These are phyloP conservation scores for Sebastes miniatus DNA, from an alignment of 2,797 vertebrate species.

Conservation along the genomic window DNA sequence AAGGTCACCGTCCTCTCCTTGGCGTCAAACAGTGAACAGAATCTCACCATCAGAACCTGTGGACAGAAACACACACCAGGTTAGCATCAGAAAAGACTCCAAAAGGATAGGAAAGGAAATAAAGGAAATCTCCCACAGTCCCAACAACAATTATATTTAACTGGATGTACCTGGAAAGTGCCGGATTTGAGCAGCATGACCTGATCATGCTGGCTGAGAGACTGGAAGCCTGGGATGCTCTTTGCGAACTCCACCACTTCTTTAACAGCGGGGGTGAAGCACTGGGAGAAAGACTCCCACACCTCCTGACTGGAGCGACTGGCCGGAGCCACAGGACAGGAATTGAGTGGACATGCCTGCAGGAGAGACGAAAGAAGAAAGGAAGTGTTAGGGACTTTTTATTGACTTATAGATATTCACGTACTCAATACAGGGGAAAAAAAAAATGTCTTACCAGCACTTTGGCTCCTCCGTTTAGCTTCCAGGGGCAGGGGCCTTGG, in stretches of 20 bases:
- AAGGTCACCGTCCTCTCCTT: slow-evolving; percentile 83
- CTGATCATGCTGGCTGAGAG: slow-evolving; percentile 83
- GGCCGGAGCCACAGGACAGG: slow-evolving; percentile 79
- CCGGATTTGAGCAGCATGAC: slow-evolving; percentile 87
- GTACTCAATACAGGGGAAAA: background rate
- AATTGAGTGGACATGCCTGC: slow-evolving; percentile 85
- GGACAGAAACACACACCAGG: slow-evolving; percentile 14
- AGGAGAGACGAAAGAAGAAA: background rate
- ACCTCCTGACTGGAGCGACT: slow-evolving; percentile 83
- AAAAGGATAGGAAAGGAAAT: background rate
- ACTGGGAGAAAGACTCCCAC: slow-evolving; percentile 86
- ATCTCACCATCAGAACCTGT: slow-evolving; percentile 85
- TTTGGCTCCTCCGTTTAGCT: slow-evolving; percentile 80
- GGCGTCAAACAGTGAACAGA: slow-evolving; percentile 84
- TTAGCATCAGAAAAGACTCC: background rate
- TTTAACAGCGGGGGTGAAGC: slow-evolving; percentile 86
- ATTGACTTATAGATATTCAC: background rate
- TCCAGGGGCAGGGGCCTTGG: slow-evolving; percentile 80
- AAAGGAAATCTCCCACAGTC: background rate
- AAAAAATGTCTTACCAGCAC: slow-evolving; percentile 76
- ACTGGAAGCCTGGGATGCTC: slow-evolving; percentile 85
- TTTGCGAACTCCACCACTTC: slow-evolving; percentile 87
- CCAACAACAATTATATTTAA: background rate
- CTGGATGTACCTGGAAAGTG: slow-evolving; percentile 82
- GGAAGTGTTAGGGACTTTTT: background rate